Evolutionary conservation across 2,797 vertebrate species (phyloP).

Genomic region (Leucoraja ocellata): DNA sequence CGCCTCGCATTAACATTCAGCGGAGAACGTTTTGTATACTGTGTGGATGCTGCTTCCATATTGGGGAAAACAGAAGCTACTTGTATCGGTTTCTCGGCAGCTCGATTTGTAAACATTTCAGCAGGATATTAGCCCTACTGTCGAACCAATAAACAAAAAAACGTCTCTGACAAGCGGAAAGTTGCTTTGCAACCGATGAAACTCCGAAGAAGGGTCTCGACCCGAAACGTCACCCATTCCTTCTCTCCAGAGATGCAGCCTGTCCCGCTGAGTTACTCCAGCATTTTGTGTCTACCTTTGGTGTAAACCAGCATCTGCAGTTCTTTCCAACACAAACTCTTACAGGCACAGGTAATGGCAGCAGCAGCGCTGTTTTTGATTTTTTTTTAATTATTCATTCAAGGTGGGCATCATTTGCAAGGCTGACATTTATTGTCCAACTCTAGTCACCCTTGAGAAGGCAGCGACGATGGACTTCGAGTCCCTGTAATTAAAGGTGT

Average conservation of each 20-base stretch:
- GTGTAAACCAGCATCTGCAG: no score
- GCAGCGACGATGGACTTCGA: no score
- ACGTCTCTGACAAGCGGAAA: not conserved
- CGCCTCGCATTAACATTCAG: not conserved
- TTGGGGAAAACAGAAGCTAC: not conserved
- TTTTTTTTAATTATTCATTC: no score
- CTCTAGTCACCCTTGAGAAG: no score
- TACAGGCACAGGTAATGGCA: not conserved
- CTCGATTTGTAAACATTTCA: not conserved
- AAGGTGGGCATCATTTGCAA: no score
- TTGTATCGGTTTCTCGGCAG: not conserved
- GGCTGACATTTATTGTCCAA: no score
- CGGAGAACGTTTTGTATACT: not conserved
- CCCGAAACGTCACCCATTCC: no score
- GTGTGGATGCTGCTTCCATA: not conserved
- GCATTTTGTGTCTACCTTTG: no score
- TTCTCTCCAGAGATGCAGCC: no score
- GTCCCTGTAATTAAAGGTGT: no score
- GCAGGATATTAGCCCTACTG: not conserved
- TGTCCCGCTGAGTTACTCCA: no score
- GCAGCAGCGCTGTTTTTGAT: no score
- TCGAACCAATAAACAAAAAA: not conserved
- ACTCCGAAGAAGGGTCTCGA: not conserved
- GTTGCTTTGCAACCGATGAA: not conserved
- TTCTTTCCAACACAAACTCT: not conserved